Percentiles rank a stretch among this genome's conserved stretches.
Conservation (phyloP, 2,888 invertebrate species). For the Leucophenga montana region DNA sequence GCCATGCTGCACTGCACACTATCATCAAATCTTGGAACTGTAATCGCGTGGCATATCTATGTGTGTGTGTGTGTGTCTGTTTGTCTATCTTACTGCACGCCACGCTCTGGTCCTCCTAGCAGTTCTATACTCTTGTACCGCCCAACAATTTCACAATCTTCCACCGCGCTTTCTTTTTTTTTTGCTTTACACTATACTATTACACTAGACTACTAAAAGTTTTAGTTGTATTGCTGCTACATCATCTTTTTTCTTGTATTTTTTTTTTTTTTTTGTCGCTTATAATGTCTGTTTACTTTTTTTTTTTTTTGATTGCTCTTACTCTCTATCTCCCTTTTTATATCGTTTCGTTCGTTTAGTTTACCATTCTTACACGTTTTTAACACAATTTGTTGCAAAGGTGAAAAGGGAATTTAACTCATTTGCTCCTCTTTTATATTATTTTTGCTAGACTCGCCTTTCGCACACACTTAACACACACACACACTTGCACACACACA, state of each 20-base stretch:
- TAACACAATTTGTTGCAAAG: slow-evolving; percentile 2
- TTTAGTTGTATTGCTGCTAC: too few relatives aligned
- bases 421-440: slow-evolving; percentile 7
- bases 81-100: background rate
- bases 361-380: background rate
- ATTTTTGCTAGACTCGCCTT: slow-evolving; percentile 1
- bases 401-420: background rate
- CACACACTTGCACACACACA: slow-evolving; percentile 26
- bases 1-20: background rate
- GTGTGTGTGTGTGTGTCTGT: background rate
- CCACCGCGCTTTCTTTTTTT: too few relatives aligned
- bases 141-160: background rate
- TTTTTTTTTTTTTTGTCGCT: background rate
- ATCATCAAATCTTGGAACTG: too few relatives aligned
- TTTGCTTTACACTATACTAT: too few relatives aligned
- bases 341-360: background rate
- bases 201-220: too few relatives aligned
- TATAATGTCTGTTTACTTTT: background rate
- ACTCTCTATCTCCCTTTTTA: background rate
- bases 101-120: background rate
- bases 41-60: background rate
- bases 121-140: background rate
- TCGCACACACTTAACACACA: background rate
- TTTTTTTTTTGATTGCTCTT: background rate
- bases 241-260: background rate